Conservation (phyloP, 2,113 vertebrate genomes). For the Pedetes capensis region DNA sequence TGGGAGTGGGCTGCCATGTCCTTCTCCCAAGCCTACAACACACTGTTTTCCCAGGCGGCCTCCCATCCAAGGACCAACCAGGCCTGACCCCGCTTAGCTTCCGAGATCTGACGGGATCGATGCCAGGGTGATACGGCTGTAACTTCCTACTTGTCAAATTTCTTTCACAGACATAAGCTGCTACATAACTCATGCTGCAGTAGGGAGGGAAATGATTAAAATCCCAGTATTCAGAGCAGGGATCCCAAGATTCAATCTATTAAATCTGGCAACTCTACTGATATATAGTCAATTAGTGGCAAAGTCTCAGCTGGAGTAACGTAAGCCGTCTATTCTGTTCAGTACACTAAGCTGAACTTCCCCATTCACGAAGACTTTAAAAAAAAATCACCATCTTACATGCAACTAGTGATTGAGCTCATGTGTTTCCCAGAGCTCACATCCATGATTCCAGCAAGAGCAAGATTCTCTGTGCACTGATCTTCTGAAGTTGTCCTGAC, state of each 20-base stretch:
- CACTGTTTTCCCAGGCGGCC: no score
- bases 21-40: no score
- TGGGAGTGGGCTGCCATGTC: no score
- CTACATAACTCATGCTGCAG: background rate
- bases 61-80: no score
- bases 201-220: background rate
- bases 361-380: background rate
- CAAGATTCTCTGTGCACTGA: background rate
- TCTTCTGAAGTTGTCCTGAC: constrained; percentile 21
- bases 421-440: background rate
- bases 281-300: background rate
- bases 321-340: background rate
- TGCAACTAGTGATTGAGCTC: background rate
- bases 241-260: constrained; percentile 5
- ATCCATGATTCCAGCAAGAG: background rate
- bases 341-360: background rate
- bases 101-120: no score
- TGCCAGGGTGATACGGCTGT: no score
- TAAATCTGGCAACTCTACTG: background rate
- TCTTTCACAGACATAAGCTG: background rate
- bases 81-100: no score
- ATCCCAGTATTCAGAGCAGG: background rate
- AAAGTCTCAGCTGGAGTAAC: background rate
- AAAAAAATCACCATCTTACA: background rate
- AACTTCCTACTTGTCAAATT: background rate